phyloP scores from a whole-genome alignment of 2,113 vertebrate species.

The mouse (Mus musculus) region GRCm39 chr4:41233001-41233500 shows the following conservation, averaged over 20 bases:
- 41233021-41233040: not conserved
- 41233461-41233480: not conserved
- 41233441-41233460: not conserved
- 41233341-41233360: conserved; percentile 23
- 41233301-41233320: not conserved
- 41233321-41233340: conserved; percentile 40
- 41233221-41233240: not conserved
- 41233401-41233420: conserved; percentile 37
- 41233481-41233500: not conserved
- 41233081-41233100: not conserved
- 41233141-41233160: not conserved
- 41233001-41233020: not conserved
- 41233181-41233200: not conserved
- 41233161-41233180: not conserved
- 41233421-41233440: conserved; percentile 58
- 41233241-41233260: not conserved
- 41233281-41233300: not conserved
- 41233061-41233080: not conserved
- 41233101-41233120: not conserved
- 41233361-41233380: not conserved
- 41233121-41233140: not conserved
- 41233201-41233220: not conserved
- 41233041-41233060: not conserved
- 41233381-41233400: conserved; percentile 41
- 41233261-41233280: not conserved